Evolutionary conservation across 1,140 invertebrate genomes (phyloP).

Genomic region (Paramacrobiotus metropolitanus): DNA sequence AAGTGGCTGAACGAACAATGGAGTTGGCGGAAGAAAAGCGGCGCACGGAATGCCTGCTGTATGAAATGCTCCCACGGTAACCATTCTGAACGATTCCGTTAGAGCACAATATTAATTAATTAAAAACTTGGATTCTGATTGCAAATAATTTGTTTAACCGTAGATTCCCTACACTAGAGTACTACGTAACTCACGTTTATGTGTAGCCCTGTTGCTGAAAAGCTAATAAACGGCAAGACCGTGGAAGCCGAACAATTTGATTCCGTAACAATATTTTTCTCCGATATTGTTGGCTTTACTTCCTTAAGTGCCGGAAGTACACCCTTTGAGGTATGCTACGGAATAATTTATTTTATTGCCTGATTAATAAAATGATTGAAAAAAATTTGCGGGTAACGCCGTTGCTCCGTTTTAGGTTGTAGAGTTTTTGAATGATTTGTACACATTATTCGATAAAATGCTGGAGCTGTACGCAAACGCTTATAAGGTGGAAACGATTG

Average conservation of each 20-base stretch:
- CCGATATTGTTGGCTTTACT: slow-evolving; percentile 77
- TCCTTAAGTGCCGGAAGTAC: slow-evolving; percentile 40
- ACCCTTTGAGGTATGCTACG: slow-evolving; percentile 48
- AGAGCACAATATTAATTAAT: no score
- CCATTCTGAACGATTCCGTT: no score
- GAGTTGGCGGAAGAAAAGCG: slow-evolving; percentile 69
- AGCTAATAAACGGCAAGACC: slow-evolving; percentile 8
- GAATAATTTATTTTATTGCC: slow-evolving; percentile 65
- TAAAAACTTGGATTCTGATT: no score
- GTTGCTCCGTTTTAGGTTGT: background rate
- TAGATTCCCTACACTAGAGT: no score
- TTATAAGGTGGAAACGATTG: slow-evolving; percentile 47
- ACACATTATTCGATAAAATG: slow-evolving; percentile 49
- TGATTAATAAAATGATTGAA: background rate
- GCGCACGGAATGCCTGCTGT: slow-evolving; percentile 71
- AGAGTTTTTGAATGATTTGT: slow-evolving; percentile 35
- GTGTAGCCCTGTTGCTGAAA: background rate
- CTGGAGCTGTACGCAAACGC: slow-evolving; percentile 33
- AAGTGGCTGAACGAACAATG: slow-evolving; percentile 64
- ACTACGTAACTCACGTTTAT: no score
- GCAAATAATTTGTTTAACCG: no score
- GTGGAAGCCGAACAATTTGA: slow-evolving; percentile 62
- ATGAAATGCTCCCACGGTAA: slow-evolving; percentile 79
- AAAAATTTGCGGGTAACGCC: background rate
- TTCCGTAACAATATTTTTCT: slow-evolving; percentile 69